phyloP scores from a whole-genome alignment of 2,888 invertebrate species.

The Drosophila algonquin region DNA sequence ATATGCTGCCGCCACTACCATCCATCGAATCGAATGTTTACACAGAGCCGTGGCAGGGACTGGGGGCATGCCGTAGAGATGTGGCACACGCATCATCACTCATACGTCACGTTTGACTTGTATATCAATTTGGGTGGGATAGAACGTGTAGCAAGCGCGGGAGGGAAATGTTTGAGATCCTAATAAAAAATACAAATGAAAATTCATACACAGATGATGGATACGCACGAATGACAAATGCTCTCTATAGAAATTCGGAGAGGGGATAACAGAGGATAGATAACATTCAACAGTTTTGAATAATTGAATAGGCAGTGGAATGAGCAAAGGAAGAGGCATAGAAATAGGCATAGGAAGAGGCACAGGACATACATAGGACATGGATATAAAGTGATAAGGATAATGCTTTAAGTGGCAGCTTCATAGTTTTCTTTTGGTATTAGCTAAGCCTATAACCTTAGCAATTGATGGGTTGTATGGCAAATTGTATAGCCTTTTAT shows the following conservation, averaged over 20 bases:
- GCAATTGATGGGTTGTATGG: no score
- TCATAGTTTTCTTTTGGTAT: no score
- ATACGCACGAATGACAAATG: conserved; percentile 32
- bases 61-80: conserved; percentile 19
- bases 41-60: neutral
- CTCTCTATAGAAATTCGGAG: conserved; percentile 3
- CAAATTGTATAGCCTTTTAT: no score
- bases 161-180: conserved; percentile 1
- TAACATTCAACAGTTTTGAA: neutral
- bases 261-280: neutral
- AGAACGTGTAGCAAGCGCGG: neutral
- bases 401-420: no score
- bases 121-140: conserved; percentile 63
- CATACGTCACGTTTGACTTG: conserved; percentile 73
- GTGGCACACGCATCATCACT: conserved; percentile 70
- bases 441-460: no score
- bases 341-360: no score
- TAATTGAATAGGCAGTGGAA: neutral
- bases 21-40: conserved; percentile 40
- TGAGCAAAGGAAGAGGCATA: no score
- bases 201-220: conserved; percentile 19
- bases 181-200: conserved; percentile 44
- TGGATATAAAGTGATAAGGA: neutral
- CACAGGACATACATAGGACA: neutral
- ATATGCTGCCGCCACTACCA: conserved; percentile 51